These are phyloP conservation scores for Montipora capricornis DNA, from an alignment of 64 coral and sea anemone genomes.

Conservation along the genomic window DNA sequence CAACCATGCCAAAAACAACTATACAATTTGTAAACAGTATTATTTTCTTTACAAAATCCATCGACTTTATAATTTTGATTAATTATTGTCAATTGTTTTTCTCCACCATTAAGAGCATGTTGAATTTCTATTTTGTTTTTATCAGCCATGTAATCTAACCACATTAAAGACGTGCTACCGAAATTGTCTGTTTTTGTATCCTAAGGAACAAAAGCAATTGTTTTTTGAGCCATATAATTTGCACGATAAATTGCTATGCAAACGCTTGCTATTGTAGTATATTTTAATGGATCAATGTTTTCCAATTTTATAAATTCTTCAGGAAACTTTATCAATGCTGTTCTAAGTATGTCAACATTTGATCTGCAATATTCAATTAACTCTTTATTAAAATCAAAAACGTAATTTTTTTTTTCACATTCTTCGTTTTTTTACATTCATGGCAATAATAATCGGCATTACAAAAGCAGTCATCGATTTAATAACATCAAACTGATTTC, in stretches of 20 bases:
- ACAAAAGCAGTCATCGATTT: no score
- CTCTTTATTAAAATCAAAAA: slow-evolving; percentile 41
- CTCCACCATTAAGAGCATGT: slow-evolving; percentile 16
- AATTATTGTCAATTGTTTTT: not conserved
- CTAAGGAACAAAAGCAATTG: not conserved
- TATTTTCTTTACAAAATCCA: not conserved
- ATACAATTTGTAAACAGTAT: slow-evolving; percentile 32
- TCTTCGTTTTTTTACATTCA: not conserved
- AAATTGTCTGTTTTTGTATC: not conserved
- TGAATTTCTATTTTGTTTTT: not conserved
- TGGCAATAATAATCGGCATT: no score
- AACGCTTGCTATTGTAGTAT: slow-evolving; percentile 1
- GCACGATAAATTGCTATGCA: slow-evolving; percentile 19
- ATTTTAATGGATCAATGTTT: not conserved
- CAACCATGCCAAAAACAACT: slow-evolving; percentile 49
- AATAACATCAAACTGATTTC: no score
- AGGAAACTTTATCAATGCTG: not conserved
- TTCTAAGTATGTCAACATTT: slow-evolving; percentile 1
- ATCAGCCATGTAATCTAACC: not conserved
- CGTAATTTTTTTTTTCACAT: not conserved
- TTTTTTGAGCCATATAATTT: not conserved
- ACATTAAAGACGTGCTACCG: slow-evolving; percentile 7
- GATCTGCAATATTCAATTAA: slow-evolving; percentile 12
- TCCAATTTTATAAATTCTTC: not conserved
- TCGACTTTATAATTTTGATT: slow-evolving; percentile 15